These are phyloP conservation scores for Tupaia chinensis DNA, from an alignment of 2,113 vertebrate genomes.

Conservation along the genomic window DNA sequence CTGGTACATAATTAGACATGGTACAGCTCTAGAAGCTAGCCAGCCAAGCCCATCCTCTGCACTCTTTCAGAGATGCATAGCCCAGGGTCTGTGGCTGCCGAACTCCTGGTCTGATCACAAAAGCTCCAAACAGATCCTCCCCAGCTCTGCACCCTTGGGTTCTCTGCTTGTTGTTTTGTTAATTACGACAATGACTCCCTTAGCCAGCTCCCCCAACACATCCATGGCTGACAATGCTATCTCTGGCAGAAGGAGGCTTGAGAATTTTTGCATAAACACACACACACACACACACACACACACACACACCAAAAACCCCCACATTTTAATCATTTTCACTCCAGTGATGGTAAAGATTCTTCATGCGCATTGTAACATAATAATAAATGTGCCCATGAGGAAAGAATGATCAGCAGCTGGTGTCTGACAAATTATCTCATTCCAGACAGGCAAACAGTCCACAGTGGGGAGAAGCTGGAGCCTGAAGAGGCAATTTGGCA, in stretches of 20 bases:
- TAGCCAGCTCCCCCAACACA: background rate
- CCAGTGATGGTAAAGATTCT: conserved; percentile 83
- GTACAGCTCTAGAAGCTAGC: conserved; percentile 87
- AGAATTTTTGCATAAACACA: conserved; percentile 73
- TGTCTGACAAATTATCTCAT: conserved; percentile 89
- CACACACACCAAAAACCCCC: background rate
- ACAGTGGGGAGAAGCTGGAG: conserved; percentile 77
- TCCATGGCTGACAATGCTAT: conserved; percentile 41
- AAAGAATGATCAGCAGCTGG: conserved; percentile 87
- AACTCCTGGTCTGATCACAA: conserved; percentile 82
- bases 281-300: background rate
- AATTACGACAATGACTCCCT: background rate
- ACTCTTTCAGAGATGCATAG: conserved; percentile 81
- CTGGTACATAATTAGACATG: conserved; percentile 89
- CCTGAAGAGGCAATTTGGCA: conserved; percentile 78
- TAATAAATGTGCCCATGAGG: conserved; percentile 89
- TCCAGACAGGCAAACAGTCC: conserved; percentile 87
- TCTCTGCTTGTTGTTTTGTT: conserved; percentile 75
- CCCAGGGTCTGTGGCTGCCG: conserved; percentile 79
- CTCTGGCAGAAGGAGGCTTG: conserved; percentile 56
- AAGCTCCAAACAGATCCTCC: conserved; percentile 67
- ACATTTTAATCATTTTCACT: conserved; percentile 84
- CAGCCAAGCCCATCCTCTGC: conserved; percentile 84
- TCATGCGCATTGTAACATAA: conserved; percentile 87
- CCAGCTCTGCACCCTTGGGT: conserved; percentile 44